Evolutionary conservation across 2,113 vertebrate species (phyloP).

Genomic region (Xiphias gladius): DNA sequence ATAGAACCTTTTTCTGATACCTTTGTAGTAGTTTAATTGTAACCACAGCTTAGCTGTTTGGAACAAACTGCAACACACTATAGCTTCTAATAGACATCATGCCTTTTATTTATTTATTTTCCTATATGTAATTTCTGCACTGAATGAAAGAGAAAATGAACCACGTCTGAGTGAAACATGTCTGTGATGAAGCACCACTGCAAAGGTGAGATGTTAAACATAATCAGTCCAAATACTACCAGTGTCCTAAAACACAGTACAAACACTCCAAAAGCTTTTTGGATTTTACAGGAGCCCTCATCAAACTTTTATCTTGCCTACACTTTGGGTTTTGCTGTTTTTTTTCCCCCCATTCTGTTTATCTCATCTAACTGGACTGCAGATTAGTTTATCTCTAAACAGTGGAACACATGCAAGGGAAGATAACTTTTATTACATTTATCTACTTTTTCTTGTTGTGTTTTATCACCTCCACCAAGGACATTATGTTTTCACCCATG

Average conservation of each 20-base stretch:
- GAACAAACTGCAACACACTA: not conserved
- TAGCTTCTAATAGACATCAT: not conserved
- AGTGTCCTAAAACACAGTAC: not conserved
- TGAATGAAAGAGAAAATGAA: conserved; percentile 4
- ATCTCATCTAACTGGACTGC: conserved; percentile 29
- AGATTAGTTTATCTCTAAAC: conserved; percentile 25
- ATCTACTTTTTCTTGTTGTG: conserved; percentile 7
- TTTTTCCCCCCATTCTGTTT: conserved; percentile 19
- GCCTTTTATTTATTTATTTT: not conserved
- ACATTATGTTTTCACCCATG: no score
- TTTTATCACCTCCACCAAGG: no score
- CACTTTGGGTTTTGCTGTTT: conserved; percentile 30
- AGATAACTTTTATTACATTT: not conserved
- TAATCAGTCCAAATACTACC: not conserved
- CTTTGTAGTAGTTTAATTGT: conserved; percentile 2
- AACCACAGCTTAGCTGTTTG: not conserved
- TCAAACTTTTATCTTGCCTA: conserved; percentile 19
- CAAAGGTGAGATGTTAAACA: conserved; percentile 10
- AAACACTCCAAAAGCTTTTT: conserved; percentile 12
- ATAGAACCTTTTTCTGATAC: not conserved
- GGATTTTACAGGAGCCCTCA: conserved; percentile 4
- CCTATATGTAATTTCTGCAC: not conserved
- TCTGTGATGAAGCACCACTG: not conserved
- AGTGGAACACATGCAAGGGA: no score
- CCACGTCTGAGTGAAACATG: not conserved